A percentile compares a stretch with the other conserved stretches of the same genome.
Evolutionary conservation across 2,113 vertebrate species (phyloP).

Genomic region (Eira barbara): DNA sequence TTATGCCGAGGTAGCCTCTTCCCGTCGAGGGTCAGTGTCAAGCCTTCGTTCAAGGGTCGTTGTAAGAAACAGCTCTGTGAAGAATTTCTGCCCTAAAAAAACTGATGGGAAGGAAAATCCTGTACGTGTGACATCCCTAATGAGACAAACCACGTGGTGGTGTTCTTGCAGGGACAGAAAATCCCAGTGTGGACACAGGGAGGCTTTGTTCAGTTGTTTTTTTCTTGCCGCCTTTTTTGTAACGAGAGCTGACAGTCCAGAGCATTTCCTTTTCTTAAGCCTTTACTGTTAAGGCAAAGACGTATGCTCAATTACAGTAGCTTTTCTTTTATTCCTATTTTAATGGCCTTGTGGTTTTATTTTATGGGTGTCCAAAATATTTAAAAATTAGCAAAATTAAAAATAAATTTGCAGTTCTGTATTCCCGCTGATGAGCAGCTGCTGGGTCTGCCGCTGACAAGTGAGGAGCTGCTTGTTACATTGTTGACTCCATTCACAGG

Average conservation of each 20-base stretch:
- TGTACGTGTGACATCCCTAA: neutral
- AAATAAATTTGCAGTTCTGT: neutral
- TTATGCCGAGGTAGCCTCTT: neutral
- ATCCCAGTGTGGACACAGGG: neutral
- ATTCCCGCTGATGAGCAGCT: neutral
- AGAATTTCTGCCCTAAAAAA: neutral
- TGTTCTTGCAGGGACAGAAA: neutral
- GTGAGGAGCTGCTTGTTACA: accelerated
- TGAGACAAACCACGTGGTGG: neutral
- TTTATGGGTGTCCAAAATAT: neutral
- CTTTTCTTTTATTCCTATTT: neutral
- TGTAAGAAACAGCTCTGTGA: neutral
- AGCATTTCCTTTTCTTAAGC: neutral
- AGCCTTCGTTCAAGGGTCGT: neutral
- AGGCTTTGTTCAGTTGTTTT: neutral
- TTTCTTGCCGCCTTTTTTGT: neutral
- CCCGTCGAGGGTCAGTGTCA: neutral
- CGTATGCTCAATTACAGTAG: neutral
- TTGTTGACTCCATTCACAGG: neutral
- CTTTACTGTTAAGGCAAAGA: neutral
- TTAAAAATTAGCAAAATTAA: neutral
- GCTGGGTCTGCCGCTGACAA: neutral
- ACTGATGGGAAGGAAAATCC: neutral
- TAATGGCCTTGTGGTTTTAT: neutral
- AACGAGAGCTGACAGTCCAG: neutral